Percentiles rank a stretch among this genome's conserved stretches.
Evolutionary conservation across 1,140 invertebrate genomes (phyloP).

Genomic region (Tribolium castaneum): DNA sequence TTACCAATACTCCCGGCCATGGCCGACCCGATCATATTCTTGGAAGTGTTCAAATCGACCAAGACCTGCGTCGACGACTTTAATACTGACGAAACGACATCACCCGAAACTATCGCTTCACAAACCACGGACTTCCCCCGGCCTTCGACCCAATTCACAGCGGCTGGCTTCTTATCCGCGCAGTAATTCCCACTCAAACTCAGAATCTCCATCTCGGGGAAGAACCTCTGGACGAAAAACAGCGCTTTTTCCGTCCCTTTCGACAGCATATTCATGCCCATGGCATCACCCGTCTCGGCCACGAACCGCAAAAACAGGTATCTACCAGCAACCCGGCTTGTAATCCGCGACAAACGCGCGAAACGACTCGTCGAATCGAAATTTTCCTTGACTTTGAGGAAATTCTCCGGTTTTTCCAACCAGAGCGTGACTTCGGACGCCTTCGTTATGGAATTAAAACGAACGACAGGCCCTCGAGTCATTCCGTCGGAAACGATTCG

Average conservation of each 20-base stretch:
- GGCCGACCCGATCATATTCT: conserved; percentile 95
- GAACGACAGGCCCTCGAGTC: conserved; percentile 94
- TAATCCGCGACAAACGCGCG: conserved; percentile 82
- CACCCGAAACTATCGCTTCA: conserved; percentile 85
- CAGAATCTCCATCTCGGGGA: conserved; percentile 91
- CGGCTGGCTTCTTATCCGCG: conserved; percentile 96
- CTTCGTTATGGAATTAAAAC: conserved; percentile 81
- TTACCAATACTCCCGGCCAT: conserved; percentile 88
- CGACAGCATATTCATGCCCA: conserved; percentile 99
- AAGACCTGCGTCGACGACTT: conserved; percentile 90
- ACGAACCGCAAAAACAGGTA: conserved; percentile 92
- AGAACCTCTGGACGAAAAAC: conserved; percentile 75
- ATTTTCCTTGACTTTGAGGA: conserved; percentile 78
- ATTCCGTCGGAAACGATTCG: conserved; percentile 91
- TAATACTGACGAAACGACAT: conserved; percentile 78
- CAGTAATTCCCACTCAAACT: conserved; percentile 97
- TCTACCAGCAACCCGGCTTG: conserved; percentile 84
- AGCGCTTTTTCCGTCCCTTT: conserved; percentile 93
- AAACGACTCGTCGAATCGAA: conserved; percentile 93
- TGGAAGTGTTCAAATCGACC: conserved; percentile 90
- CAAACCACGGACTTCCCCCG: conserved; percentile 96
- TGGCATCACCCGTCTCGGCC: conserved; percentile 96
- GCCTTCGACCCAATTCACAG: conserved; percentile 98
- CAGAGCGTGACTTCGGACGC: conserved; percentile 85
- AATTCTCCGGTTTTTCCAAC: conserved; percentile 85